Base-by-base conservation (phyloP, 2,888 invertebrate genomes). In the Plebejus melissa region DNA sequence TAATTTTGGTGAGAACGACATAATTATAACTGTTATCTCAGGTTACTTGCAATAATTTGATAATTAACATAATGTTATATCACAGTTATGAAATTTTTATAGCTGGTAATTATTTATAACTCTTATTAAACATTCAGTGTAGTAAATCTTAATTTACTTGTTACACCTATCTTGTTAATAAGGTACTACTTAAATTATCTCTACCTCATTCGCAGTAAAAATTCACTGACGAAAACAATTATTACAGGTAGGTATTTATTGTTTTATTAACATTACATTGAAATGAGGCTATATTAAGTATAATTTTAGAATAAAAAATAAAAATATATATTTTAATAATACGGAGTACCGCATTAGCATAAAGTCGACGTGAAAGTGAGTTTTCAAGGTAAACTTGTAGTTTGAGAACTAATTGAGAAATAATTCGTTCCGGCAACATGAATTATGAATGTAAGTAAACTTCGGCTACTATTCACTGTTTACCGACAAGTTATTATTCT, bases 351-450 rank as follows among this genome's bases (percentile, higher is more conserved):
- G 54, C 16, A 54, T 58, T 58, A 22, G 58, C 58, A 58, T 58
- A 58, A n/a, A 58, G 60, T 7, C 28, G 60, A 58, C 58, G 28
- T 32, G 65, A 65, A 32, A 65, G 4, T 65, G 22, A 32, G 7
- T 32, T 65, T 65, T 65, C 11, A 32, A 65, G 65, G 65, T 32
- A 65, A 65, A 65, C 65, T 65, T 32, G 28, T 65, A 65, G 65
- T 65, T 60, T 65, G 65, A 13, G 32, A 65, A 65, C 65, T 65
- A 65, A 65, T 65, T 32, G 5, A 32, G 28, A 22, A 22, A 0
- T 22, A 22, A 22, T 32, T 13, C 32, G 32, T 65, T 16, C 13
- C 65, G 28, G 2, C 32, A 65, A 1, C 1, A 1, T 65, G 65
- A 65, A 65, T 60, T 28, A 60, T 9, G 7, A 60, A 28, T 65